Conservation (phyloP, 2,797 vertebrate genomes). For the Buceros bicornis region DNA sequence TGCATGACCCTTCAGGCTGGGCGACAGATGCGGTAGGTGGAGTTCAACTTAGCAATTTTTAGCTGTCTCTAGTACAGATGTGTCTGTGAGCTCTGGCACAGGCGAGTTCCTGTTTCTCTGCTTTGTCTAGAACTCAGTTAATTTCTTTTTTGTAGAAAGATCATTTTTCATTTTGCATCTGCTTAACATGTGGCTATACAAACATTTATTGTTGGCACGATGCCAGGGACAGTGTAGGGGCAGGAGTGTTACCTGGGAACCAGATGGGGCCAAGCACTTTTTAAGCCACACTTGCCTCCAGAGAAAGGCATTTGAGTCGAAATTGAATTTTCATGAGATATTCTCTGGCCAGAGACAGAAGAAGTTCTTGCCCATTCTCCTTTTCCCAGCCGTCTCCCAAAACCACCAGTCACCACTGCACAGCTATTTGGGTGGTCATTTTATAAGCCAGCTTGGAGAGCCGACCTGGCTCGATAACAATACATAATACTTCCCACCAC, state of each 20-base stretch:
- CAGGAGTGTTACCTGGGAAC: background rate
- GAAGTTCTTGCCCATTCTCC: background rate
- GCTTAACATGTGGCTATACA: background rate
- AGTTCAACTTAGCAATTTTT: background rate
- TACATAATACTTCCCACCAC: background rate
- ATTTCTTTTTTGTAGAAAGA: background rate
- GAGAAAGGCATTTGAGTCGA: background rate
- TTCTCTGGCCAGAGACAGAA: background rate
- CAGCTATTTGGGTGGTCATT: background rate
- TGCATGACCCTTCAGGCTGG: background rate
- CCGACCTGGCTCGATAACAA: background rate
- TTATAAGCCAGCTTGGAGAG: background rate
- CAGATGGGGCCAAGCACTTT: background rate
- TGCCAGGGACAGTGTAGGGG: background rate
- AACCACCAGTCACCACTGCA: background rate
- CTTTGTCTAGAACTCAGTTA: background rate
- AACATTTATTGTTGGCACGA: background rate
- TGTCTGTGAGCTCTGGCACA: background rate
- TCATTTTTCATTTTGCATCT: background rate
- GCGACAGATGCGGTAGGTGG: fast-evolving
- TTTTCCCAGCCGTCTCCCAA: background rate
- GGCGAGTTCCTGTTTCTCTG: background rate
- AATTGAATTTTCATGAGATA: background rate
- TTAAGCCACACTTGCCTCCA: background rate
- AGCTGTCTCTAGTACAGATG: background rate